Base-by-base conservation (phyloP, 2,113 vertebrate species). In the Xyrauchen texanus region DNA sequence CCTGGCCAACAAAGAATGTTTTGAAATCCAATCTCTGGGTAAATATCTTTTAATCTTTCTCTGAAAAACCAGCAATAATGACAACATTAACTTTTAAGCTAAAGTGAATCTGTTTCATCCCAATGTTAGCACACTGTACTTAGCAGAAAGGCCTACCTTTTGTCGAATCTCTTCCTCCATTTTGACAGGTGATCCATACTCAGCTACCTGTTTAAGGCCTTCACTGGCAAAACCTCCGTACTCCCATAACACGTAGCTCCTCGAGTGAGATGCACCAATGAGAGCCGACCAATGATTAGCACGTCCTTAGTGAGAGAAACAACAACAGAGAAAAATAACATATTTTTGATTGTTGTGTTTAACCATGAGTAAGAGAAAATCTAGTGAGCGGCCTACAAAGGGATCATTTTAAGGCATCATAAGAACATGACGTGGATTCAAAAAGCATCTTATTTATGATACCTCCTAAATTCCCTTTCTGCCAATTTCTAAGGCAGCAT, bases 101-200 rank as follows among this genome's bases (percentile, higher is more conserved):
- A 45, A 72, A 60, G n/a, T 16, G 7, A 12, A 70, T 70, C 68
- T 34, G 21, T 34, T 34, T 34, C 1, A 34, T 34, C 21, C 21
- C 21, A 34, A 34, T 34, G 21, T 34, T 34, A 34, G 21, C 21
- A 1, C 21, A 3, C 21, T 3, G 21, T 34, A 34, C 21, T 63
- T n/a, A 34, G 15, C 57, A 57, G 16, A 15, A 42, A 13, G 73
- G 7, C 88, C 82, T 93, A 99, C 98, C 91, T 97, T 97, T 74
- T 96, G 96, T 15, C 98, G 94, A 85, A 99, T 99, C 91, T 99
- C 95, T 89, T 97, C 97, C 84, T 99, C 98, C 97, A 99, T 98
- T 91, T 97, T 98, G 58, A 99, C 95, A 0, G 97, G 98, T 6
- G 98, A 99, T 0, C 98, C 98, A 82, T 97, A 77, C 79, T 99